Percentiles rank a stretch among this genome's conserved stretches.
These are phyloP conservation scores for Sebastes diploproa DNA, from an alignment of 2,797 vertebrate genomes.

Conservation along the genomic window DNA sequence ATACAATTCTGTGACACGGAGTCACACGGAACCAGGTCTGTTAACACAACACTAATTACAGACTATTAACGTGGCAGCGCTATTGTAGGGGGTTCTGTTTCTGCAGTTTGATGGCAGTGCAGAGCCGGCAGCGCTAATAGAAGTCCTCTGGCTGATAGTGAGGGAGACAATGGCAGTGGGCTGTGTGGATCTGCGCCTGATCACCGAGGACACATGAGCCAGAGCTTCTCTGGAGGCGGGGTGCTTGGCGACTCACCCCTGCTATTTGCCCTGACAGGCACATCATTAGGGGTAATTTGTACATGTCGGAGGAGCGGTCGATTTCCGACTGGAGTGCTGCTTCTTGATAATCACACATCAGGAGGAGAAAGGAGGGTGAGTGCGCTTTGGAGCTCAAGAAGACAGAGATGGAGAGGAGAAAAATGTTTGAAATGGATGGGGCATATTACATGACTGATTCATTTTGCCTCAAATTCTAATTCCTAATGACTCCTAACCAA, in stretches of 20 bases:
- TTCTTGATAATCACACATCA: slow-evolving; percentile 78
- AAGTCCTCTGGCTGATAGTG: slow-evolving; percentile 58
- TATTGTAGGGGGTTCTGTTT: slow-evolving; percentile 44
- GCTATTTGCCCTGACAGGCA: slow-evolving; percentile 77
- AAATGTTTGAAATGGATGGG: not conserved
- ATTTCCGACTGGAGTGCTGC: slow-evolving; percentile 73
- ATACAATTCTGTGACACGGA: slow-evolving; percentile 1
- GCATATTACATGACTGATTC: not conserved
- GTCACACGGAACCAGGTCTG: slow-evolving; percentile 29
- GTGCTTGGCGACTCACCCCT: slow-evolving; percentile 50
- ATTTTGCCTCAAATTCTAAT: slow-evolving; percentile 2
- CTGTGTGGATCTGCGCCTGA: slow-evolving; percentile 42
- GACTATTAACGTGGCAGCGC: slow-evolving; percentile 56
- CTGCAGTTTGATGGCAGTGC: slow-evolving; percentile 29
- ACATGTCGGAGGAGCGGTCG: slow-evolving; percentile 64
- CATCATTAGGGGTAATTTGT: slow-evolving; percentile 82
- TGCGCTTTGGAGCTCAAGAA: not conserved
- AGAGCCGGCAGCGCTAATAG: slow-evolving; percentile 45
- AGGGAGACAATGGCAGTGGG: slow-evolving; percentile 54
- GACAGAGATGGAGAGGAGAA: slow-evolving; percentile 1
- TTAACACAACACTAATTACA: slow-evolving; percentile 59
- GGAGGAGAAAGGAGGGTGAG: slow-evolving; percentile 9
- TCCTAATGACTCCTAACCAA: not conserved
- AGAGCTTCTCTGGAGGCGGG: slow-evolving; percentile 60
- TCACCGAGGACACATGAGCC: slow-evolving; percentile 52